A percentile compares a stretch with the other conserved stretches of the same genome.
phyloP scores from a whole-genome alignment of 2,888 invertebrate species.

The Cyclophora punctaria region DNA sequence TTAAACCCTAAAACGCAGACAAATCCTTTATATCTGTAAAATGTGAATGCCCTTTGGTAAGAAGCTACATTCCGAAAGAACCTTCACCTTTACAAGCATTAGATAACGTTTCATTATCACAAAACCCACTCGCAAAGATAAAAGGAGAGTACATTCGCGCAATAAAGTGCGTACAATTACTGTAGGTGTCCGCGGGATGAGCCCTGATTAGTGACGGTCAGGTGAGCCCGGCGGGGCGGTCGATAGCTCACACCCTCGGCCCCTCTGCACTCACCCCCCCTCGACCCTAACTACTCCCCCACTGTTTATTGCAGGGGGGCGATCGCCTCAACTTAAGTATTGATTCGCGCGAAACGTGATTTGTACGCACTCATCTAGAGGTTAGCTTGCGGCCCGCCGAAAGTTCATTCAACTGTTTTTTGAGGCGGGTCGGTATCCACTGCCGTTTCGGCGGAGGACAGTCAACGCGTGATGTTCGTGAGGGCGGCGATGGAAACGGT shows the following conservation, averaged over 20 bases:
- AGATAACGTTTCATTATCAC: conserved; percentile 10
- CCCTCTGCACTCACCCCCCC: conserved; percentile 24
- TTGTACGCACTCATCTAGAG: conserved; percentile 74
- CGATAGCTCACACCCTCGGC: conserved; percentile 47
- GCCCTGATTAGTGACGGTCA: conserved; percentile 74
- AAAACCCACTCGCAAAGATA: conserved; percentile 21
- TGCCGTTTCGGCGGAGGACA: conserved; percentile 15
- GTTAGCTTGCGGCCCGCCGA: conserved; percentile 54
- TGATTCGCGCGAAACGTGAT: conserved; percentile 76
- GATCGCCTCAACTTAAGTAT: conserved; percentile 75
- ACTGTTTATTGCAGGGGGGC: conserved; percentile 70
- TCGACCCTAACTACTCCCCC: conserved; percentile 53
- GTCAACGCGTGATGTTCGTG: no score
- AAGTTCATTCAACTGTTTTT: conserved; percentile 35
- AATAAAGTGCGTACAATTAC: conserved; percentile 62
- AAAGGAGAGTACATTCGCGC: conserved; percentile 32
- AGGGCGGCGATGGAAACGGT: neutral
- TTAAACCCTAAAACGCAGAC: no score
- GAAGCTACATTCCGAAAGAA: conserved; percentile 15
- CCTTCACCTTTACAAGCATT: conserved; percentile 18
- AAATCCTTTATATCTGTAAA: no score
- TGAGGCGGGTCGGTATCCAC: conserved; percentile 23
- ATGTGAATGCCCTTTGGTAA: no score
- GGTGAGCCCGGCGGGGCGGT: conserved; percentile 56
- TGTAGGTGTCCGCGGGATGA: conserved; percentile 73